These are phyloP conservation scores for Drosophila chauvacae DNA, from an alignment of 1,140 invertebrate genomes.

Conservation along the genomic window DNA sequence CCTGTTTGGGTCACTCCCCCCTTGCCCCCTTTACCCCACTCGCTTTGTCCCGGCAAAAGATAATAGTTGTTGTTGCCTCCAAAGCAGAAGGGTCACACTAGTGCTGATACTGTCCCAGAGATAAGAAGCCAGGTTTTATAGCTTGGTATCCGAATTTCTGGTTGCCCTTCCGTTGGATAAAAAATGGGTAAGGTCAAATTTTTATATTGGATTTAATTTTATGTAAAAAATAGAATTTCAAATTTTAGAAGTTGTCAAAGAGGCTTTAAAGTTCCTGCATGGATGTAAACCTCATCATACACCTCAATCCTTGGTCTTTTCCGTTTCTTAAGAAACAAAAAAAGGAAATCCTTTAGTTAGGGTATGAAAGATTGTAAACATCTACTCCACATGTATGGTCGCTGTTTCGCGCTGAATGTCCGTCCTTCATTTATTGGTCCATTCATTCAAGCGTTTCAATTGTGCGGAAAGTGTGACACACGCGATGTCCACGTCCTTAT, in stretches of 20 bases:
- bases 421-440: slow-evolving; percentile 58
- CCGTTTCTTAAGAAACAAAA: neutral
- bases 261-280: neutral
- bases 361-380: neutral
- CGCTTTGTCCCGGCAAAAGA: slow-evolving; percentile 47
- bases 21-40: slow-evolving; percentile 4
- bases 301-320: neutral
- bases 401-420: slow-evolving; percentile 11
- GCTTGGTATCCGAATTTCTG: neutral
- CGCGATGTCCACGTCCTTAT: slow-evolving; percentile 25
- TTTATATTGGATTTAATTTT: neutral
- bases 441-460: slow-evolving; percentile 74
- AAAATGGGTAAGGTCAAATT: neutral
- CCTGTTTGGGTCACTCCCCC: slow-evolving; percentile 9
- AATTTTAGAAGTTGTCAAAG: neutral
- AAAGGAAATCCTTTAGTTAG: neutral
- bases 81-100: slow-evolving; percentile 19
- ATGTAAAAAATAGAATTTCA: neutral
- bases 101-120: slow-evolving; percentile 41
- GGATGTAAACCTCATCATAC: neutral
- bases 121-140: slow-evolving; percentile 44
- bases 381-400: slow-evolving; percentile 3
- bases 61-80: slow-evolving; percentile 61
- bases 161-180: neutral
- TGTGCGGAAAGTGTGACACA: slow-evolving; percentile 62